Conservation (phyloP, 2,113 vertebrate genomes). For the Sitta europaea region DNA sequence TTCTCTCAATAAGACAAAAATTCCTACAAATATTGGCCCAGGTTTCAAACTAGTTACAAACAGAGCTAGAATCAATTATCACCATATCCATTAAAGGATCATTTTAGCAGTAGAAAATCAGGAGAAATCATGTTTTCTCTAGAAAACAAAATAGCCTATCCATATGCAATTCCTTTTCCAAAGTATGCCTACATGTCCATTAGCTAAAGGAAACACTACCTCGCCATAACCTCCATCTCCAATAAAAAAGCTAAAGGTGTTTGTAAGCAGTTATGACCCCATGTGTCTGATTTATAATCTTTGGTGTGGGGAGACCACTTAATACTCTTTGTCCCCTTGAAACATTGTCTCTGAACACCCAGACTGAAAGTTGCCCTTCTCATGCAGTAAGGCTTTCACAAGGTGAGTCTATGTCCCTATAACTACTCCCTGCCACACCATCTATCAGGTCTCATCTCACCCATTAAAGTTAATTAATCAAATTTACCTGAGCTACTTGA, state of each 20-base stretch:
- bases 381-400: neutral
- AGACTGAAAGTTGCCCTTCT: neutral
- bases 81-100: neutral
- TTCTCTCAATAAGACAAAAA: neutral
- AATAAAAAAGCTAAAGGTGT: neutral
- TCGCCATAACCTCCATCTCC: neutral
- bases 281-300: neutral
- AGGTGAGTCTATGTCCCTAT: neutral
- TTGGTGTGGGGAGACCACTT: neutral
- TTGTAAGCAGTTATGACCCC: neutral
- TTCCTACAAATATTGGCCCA: neutral
- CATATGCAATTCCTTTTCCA: neutral
- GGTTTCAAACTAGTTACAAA: neutral
- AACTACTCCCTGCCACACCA: neutral
- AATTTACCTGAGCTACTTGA: neutral
- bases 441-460: neutral
- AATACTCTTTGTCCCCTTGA: neutral
- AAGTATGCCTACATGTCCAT: neutral
- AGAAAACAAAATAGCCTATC: neutral
- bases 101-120: neutral
- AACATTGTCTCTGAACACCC: neutral
- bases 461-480: neutral
- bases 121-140: neutral
- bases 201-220: neutral
- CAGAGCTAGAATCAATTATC: neutral